Evolutionary conservation across 1,140 invertebrate genomes (phyloP).

Genomic region (Akabosia matsudoensis): DNA sequence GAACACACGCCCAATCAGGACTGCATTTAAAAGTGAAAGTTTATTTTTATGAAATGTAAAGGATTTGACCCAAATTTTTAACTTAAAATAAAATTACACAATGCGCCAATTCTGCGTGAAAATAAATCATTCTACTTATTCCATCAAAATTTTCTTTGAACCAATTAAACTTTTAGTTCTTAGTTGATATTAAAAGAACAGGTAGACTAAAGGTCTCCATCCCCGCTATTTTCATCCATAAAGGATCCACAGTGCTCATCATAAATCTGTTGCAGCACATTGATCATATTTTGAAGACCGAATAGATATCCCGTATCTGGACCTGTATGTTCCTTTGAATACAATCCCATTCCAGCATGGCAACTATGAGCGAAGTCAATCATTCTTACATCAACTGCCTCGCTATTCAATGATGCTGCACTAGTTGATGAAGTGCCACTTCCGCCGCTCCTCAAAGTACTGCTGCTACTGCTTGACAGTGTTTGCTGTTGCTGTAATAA

Average conservation of each 20-base stretch:
- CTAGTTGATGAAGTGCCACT: constrained; percentile 40
- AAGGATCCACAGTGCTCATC: constrained; percentile 19
- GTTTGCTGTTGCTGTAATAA: constrained; percentile 23
- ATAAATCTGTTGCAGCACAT: constrained; percentile 43
- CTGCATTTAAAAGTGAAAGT: too few species aligned
- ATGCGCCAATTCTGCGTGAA: too few species aligned
- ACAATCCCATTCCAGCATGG: constrained; percentile 47
- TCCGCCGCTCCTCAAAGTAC: constrained; percentile 11
- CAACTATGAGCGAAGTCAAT: constrained; percentile 66
- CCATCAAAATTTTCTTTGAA: too few species aligned
- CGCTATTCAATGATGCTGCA: constrained; percentile 40
- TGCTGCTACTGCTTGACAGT: constrained; percentile 28
- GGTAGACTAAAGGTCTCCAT: background rate
- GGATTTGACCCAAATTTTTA: too few species aligned
- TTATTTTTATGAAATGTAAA: too few species aligned
- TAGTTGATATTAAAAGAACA: background rate
- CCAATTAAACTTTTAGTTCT: too few species aligned
- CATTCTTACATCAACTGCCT: constrained; percentile 58
- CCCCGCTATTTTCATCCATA: constrained; percentile 4
- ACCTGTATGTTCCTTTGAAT: constrained; percentile 40
- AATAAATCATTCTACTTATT: too few species aligned
- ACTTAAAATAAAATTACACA: too few species aligned
- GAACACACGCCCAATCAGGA: too few species aligned
- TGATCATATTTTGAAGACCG: constrained; percentile 44
- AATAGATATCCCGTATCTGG: constrained; percentile 45